phyloP scores from a whole-genome alignment of 2,113 vertebrate genomes.

The Myrmecophaga tridactyla region DNA sequence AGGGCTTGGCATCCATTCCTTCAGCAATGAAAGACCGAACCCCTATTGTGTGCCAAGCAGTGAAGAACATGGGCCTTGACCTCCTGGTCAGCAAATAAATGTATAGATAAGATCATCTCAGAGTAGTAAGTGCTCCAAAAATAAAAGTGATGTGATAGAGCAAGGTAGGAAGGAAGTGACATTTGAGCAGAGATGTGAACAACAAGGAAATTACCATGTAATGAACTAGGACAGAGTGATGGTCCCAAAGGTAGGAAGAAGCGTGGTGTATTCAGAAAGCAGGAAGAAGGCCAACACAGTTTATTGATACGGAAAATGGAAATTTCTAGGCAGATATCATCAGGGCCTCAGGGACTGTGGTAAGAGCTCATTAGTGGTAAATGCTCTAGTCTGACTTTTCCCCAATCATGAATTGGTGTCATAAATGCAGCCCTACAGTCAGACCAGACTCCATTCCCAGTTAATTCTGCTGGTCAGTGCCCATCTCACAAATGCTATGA shows the following conservation, averaged over 20 bases:
- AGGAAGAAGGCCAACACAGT: neutral
- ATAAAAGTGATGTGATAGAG: neutral
- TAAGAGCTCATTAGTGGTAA: neutral
- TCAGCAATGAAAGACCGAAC: neutral
- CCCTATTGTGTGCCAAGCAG: neutral
- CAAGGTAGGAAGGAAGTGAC: neutral
- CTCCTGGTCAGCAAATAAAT: neutral
- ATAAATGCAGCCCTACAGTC: neutral
- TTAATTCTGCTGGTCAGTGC: neutral
- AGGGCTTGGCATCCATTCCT: neutral
- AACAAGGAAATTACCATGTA: neutral
- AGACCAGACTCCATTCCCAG: neutral
- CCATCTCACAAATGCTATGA: neutral
- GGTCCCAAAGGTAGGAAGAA: neutral
- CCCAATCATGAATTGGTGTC: neutral
- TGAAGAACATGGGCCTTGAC: neutral
- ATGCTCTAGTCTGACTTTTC: neutral
- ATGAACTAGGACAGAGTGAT: neutral
- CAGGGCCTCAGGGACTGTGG: neutral
- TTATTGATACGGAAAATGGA: neutral
- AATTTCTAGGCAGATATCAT: neutral
- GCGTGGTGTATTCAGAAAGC: neutral
- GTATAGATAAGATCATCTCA: neutral
- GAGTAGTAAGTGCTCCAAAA: neutral
- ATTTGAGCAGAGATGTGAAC: neutral